Evolutionary conservation across 2,888 invertebrate species (phyloP).

Genomic region (Napeogenes sylphis): DNA sequence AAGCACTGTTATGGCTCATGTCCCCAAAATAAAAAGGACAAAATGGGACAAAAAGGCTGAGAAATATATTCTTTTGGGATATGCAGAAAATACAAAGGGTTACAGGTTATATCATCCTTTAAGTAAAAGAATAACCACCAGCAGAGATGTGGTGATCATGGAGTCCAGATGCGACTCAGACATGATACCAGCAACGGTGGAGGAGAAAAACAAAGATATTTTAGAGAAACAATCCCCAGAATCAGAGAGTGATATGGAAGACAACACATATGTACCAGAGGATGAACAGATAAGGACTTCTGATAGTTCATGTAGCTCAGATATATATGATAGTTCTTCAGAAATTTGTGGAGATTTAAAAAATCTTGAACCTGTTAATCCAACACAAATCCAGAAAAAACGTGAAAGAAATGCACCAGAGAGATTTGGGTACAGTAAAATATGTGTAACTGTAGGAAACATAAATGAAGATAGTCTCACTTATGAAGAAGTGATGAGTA

Average conservation of each 20-base stretch:
- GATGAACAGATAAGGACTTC: background rate
- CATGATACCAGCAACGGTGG: background rate
- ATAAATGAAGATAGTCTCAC: conserved; percentile 6
- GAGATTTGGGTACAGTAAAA: background rate
- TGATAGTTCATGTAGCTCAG: background rate
- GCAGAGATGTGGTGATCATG: conserved; percentile 28
- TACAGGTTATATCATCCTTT: conserved; percentile 30
- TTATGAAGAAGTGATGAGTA: conserved; percentile 12
- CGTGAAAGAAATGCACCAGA: background rate
- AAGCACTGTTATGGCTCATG: conserved; percentile 26
- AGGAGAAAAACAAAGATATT: background rate
- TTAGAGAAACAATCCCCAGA: background rate
- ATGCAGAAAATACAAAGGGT: conserved; percentile 32
- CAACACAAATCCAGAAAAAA: background rate
- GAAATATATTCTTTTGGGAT: conserved; percentile 15
- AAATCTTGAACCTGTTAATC: background rate
- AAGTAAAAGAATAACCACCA: conserved; percentile 19
- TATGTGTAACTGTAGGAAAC: conserved; percentile 5
- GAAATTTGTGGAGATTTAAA: background rate
- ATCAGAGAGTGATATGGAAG: background rate
- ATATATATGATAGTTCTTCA: background rate
- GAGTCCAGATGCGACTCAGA: conserved; percentile 9
- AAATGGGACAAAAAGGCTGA: conserved; percentile 28
- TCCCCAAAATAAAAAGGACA: conserved; percentile 25
- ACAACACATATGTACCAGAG: background rate